These are phyloP conservation scores for Dicerorhinus sumatrensis DNA, from an alignment of 2,113 vertebrate genomes.

Conservation along the genomic window DNA sequence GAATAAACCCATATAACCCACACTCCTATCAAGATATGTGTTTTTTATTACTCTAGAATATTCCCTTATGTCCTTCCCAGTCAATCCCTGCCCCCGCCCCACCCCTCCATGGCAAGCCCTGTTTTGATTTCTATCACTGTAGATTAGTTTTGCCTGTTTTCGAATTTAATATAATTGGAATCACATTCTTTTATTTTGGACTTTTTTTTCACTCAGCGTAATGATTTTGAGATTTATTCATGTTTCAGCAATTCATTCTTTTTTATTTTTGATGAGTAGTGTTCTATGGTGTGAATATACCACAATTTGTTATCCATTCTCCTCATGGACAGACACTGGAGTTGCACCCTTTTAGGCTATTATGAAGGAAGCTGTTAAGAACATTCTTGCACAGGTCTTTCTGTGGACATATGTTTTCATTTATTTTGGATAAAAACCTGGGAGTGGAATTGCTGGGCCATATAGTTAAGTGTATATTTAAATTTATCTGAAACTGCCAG, in stretches of 20 bases:
- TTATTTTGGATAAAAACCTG: not conserved
- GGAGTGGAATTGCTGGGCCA: not conserved
- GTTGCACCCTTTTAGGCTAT: not conserved
- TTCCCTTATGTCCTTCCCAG: not conserved
- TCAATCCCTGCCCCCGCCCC: rapidly evolving
- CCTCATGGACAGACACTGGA: not conserved
- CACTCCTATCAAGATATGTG: not conserved
- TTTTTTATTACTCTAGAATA: not conserved
- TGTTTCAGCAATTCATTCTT: not conserved
- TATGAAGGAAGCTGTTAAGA: not conserved
- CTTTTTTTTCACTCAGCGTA: not conserved
- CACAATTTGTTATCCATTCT: not conserved
- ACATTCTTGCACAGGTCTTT: not conserved
- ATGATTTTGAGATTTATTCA: not conserved
- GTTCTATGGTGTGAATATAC: not conserved
- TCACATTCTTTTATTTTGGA: not conserved
- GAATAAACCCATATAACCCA: not conserved
- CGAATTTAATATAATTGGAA: slow-evolving; percentile 34
- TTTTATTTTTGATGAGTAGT: slow-evolving; percentile 11
- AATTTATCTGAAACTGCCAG: not conserved
- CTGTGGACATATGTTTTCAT: not conserved
- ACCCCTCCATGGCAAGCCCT: not conserved
- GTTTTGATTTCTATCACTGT: not conserved
- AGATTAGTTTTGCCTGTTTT: slow-evolving; percentile 36
- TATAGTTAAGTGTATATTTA: not conserved